Conservation (phyloP, 1,140 invertebrate genomes). For the Cephus cinctus region DNA sequence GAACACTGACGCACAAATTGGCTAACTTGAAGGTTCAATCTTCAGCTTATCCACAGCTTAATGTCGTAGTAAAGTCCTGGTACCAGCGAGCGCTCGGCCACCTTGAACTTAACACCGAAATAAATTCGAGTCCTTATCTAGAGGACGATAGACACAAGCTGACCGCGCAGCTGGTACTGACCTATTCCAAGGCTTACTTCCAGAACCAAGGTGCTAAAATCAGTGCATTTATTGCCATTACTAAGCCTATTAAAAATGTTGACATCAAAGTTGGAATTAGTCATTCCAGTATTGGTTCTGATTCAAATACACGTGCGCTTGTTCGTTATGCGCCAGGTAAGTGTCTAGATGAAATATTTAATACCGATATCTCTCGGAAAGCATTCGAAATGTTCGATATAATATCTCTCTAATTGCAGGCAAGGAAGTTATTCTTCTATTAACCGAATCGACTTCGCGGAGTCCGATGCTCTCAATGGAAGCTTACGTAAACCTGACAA, state of each 20-base stretch:
- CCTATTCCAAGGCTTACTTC: slow-evolving; percentile 56
- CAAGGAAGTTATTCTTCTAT: slow-evolving; percentile 61
- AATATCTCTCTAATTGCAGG: no score
- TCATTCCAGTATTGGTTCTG: slow-evolving; percentile 38
- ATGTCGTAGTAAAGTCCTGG: slow-evolving; percentile 67
- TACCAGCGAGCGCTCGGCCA: slow-evolving; percentile 62
- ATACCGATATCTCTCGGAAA: no score
- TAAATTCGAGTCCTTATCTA: slow-evolving; percentile 54
- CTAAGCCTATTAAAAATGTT: slow-evolving; percentile 53
- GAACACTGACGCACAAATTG: slow-evolving; percentile 59
- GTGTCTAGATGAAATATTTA: slow-evolving; percentile 5
- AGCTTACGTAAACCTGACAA: slow-evolving; percentile 61
- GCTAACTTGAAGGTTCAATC: slow-evolving; percentile 68
- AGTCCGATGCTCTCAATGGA: slow-evolving; percentile 59
- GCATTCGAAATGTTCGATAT: no score
- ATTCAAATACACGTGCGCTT: slow-evolving; percentile 44
- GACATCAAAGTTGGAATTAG: slow-evolving; percentile 53
- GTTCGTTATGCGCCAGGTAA: slow-evolving; percentile 54
- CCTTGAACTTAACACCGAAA: slow-evolving; percentile 56
- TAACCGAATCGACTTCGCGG: slow-evolving; percentile 58
- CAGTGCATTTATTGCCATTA: slow-evolving; percentile 48
- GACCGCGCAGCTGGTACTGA: slow-evolving; percentile 56
- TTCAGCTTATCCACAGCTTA: slow-evolving; percentile 73
- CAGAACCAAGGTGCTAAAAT: slow-evolving; percentile 50
- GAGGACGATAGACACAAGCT: slow-evolving; percentile 59